Evolutionary conservation across 2,888 invertebrate genomes (phyloP).

Genomic region (Sarcophaga rosellei): DNA sequence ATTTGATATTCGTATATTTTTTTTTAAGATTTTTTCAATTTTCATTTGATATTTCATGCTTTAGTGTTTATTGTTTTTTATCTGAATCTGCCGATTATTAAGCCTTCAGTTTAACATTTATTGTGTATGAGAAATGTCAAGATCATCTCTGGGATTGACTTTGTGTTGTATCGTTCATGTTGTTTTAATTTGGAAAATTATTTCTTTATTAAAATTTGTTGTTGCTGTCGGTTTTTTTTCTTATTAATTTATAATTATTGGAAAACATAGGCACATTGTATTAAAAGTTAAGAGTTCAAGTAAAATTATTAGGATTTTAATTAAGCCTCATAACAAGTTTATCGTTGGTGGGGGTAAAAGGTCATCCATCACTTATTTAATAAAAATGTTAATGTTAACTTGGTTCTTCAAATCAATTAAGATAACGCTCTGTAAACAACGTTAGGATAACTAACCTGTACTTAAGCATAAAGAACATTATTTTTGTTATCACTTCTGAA

Average conservation of each 20-base stretch:
- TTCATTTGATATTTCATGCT: neutral
- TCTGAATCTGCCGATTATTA: slow-evolving; percentile 15
- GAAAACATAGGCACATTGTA: neutral
- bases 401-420: no score
- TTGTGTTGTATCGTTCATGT: neutral
- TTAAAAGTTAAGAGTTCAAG: neutral
- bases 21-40: neutral
- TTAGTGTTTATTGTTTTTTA: neutral
- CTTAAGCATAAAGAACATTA: no score
- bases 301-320: neutral
- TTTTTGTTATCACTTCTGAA: no score
- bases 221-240: neutral
- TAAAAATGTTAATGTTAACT: no score
- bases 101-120: slow-evolving; percentile 15
- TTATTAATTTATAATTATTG: neutral
- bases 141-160: slow-evolving; percentile 9
- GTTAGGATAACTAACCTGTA: no score
- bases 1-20: slow-evolving; percentile 14
- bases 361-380: no score
- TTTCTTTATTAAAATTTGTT: neutral
- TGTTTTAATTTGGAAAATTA: neutral
- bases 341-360: no score
- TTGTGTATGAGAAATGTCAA: slow-evolving; percentile 34
- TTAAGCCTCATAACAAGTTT: neutral
- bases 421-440: no score